These are phyloP conservation scores for Pseudopleuronectes americanus DNA, from an alignment of 2,797 vertebrate genomes.

Conservation along the genomic window DNA sequence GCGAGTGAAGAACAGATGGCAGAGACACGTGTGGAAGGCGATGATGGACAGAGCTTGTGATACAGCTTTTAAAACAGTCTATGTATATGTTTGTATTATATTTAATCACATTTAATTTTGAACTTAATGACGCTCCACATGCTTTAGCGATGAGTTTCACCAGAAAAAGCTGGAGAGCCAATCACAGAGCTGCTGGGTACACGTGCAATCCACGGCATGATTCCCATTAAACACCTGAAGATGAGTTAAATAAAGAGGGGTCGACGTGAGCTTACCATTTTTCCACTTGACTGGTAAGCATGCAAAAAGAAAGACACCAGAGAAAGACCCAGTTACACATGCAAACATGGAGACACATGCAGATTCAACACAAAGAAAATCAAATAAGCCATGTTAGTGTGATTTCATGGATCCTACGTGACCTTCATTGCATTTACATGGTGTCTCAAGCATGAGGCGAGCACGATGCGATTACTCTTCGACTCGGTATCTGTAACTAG, in stretches of 20 bases:
- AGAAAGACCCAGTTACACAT: constrained; percentile 85
- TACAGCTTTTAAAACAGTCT: neutral
- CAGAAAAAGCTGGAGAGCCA: constrained; percentile 38
- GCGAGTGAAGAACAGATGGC: constrained; percentile 46
- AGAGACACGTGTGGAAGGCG: constrained; percentile 25
- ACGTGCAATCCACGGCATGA: constrained; percentile 60
- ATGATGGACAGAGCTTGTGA: constrained; percentile 30
- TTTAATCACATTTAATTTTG: constrained; percentile 14
- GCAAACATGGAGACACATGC: constrained; percentile 82
- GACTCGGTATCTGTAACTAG: constrained; percentile 64
- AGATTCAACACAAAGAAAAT: constrained; percentile 52
- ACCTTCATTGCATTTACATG: constrained; percentile 64
- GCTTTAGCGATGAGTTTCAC: constrained; percentile 58
- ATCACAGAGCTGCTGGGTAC: constrained; percentile 38
- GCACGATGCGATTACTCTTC: constrained; percentile 57
- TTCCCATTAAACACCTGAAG: constrained; percentile 47
- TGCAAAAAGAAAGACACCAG: constrained; percentile 86
- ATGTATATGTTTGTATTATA: neutral
- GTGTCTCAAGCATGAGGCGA: constrained; percentile 59
- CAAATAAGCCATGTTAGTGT: constrained; percentile 71
- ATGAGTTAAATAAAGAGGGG: constrained; percentile 69
- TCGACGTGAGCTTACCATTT: constrained; percentile 93
- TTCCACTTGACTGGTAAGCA: constrained; percentile 96
- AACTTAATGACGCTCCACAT: constrained; percentile 41
- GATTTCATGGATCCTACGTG: constrained; percentile 65